Conservation (phyloP, 1,140 invertebrate species). For the Chironomus tepperi region DNA sequence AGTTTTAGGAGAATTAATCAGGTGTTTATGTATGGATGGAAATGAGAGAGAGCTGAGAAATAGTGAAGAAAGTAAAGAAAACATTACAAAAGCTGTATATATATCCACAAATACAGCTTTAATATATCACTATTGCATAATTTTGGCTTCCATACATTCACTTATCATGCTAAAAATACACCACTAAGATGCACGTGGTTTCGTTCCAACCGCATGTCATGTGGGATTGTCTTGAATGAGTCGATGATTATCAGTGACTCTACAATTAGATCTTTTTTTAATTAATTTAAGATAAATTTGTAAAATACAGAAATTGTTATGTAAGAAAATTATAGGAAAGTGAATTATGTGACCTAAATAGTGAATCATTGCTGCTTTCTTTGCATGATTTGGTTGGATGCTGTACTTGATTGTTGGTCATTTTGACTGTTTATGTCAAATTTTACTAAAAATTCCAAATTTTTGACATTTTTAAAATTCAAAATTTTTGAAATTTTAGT, state of each 20-base stretch:
- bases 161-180: not conserved
- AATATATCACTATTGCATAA: conserved; percentile 4
- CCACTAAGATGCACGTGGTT: not conserved
- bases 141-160: not conserved
- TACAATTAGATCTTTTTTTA: too few relatives aligned
- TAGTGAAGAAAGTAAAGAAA: not conserved
- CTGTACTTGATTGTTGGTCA: too few relatives aligned
- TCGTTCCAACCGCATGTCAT: not conserved
- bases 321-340: not conserved
- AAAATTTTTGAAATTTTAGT: too few relatives aligned
- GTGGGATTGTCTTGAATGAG: too few relatives aligned
- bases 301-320: not conserved
- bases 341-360: not conserved
- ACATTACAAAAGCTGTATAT: not conserved
- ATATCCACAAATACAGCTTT: not conserved
- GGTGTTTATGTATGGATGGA: too few relatives aligned
- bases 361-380: not conserved
- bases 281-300: not conserved
- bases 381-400: too few relatives aligned
- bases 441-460: too few relatives aligned
- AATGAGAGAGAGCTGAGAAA: not conserved
- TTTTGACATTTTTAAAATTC: too few relatives aligned
- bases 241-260: too few relatives aligned
- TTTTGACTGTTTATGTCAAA: too few relatives aligned
- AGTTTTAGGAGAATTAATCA: too few relatives aligned